Evolutionary conservation across 2,888 invertebrate species (phyloP).

Genomic region (Limnephilus lunatus): DNA sequence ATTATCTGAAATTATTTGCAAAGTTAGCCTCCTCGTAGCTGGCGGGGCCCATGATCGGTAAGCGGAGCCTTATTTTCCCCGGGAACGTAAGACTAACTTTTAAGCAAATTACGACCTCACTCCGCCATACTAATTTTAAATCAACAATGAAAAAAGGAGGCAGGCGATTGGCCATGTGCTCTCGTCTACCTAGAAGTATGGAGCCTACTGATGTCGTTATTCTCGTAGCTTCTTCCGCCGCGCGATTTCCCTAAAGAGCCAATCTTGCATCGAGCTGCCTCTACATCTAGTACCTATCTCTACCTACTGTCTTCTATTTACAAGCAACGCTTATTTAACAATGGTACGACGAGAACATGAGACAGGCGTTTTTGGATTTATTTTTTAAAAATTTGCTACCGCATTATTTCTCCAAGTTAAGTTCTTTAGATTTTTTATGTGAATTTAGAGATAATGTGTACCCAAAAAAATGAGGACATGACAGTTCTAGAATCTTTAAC

Average conservation of each 20-base stretch:
- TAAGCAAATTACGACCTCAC: constrained; percentile 42
- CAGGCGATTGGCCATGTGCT: constrained; percentile 4
- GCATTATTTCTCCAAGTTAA: not conserved
- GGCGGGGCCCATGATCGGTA: constrained; percentile 11
- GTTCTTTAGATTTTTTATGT: not conserved
- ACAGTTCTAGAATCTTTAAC: not conserved
- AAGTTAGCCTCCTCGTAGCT: not conserved
- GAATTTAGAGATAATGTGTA: not conserved
- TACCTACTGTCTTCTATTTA: not conserved
- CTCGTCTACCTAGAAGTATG: constrained; percentile 22
- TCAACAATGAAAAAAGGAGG: constrained; percentile 48
- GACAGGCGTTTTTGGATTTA: not conserved
- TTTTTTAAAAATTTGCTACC: not conserved
- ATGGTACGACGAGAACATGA: not conserved
- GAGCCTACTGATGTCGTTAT: constrained; percentile 1
- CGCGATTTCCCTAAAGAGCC: constrained; percentile 53
- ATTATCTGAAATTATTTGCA: constrained; percentile 31
- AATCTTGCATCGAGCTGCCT: constrained; percentile 30
- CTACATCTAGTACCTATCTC: not conserved
- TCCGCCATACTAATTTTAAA: constrained; percentile 46
- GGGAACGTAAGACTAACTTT: constrained; percentile 43
- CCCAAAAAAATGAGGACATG: not conserved
- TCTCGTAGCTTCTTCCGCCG: constrained; percentile 32
- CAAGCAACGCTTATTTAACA: not conserved
- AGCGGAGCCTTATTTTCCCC: constrained; percentile 8